These are phyloP conservation scores for Poeciliopsis prolifica DNA, from an alignment of 2,113 vertebrate genomes.

Conservation along the genomic window DNA sequence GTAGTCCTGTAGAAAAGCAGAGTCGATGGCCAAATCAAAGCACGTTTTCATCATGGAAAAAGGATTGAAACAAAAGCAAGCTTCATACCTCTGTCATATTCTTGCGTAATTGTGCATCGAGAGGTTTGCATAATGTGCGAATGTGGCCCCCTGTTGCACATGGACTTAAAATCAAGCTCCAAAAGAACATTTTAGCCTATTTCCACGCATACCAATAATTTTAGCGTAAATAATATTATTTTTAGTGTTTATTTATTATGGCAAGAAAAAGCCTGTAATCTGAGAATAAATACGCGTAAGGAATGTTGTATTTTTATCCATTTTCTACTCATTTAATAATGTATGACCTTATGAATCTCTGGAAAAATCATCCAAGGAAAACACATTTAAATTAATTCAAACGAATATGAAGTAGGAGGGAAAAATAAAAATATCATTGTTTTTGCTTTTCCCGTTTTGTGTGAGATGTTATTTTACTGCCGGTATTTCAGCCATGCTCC, in stretches of 20 bases:
- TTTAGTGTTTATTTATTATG: neutral
- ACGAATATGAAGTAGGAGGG: neutral
- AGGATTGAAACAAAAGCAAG: slow-evolving; percentile 30
- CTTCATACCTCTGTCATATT: slow-evolving; percentile 30
- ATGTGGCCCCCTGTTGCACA: slow-evolving; percentile 6
- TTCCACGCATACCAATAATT: slow-evolving; percentile 7
- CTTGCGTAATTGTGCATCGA: slow-evolving; percentile 66
- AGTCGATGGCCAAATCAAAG: slow-evolving; percentile 57
- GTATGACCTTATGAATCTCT: neutral
- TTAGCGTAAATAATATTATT: neutral
- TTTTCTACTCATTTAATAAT: neutral
- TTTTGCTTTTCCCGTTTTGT: neutral
- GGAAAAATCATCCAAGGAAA: neutral
- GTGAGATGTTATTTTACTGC: neutral
- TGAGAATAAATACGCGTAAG: neutral
- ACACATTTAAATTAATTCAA: neutral
- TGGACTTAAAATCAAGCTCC: slow-evolving; percentile 16
- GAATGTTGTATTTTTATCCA: neutral
- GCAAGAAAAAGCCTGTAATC: neutral
- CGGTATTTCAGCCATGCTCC: neutral
- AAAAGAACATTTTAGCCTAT: slow-evolving; percentile 9
- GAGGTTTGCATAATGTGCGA: slow-evolving; percentile 35
- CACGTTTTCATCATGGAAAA: slow-evolving; percentile 44
- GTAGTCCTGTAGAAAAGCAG: slow-evolving; percentile 64
- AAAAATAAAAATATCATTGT: neutral